A percentile compares a stretch with the other conserved stretches of the same genome.
Evolutionary conservation across 2,797 vertebrate species (phyloP).

Genomic region (Pogoniulus pusillus): DNA sequence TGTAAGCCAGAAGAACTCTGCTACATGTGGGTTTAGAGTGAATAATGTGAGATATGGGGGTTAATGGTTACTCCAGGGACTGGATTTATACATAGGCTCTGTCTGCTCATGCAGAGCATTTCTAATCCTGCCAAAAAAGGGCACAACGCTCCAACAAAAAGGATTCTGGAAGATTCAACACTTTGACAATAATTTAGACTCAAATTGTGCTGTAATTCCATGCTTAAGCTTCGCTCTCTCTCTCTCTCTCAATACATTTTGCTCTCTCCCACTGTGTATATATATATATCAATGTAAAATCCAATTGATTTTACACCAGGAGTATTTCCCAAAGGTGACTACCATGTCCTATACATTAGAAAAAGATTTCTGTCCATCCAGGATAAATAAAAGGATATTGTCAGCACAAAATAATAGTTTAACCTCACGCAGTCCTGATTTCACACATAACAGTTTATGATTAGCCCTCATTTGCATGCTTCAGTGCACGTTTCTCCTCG

Average conservation of each 20-base stretch:
- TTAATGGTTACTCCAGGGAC: rapidly evolving
- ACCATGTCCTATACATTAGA: too few species aligned
- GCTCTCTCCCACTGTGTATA: not conserved
- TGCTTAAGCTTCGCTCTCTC: not conserved
- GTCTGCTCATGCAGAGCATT: not conserved
- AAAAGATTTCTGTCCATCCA: too few species aligned
- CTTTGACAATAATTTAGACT: not conserved
- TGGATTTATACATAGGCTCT: not conserved
- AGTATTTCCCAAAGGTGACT: too few species aligned
- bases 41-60: not conserved
- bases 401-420: too few species aligned
- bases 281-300: too few species aligned
- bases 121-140: not conserved
- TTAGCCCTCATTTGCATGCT: not conserved
- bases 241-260: not conserved
- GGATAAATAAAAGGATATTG: too few species aligned
- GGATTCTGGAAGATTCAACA: not conserved
- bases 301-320: too few species aligned
- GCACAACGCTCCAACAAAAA: not conserved
- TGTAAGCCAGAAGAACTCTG: not conserved
- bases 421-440: too few species aligned
- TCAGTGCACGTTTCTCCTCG: rapidly evolving
- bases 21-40: not conserved
- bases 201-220: not conserved
- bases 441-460: too few species aligned